phyloP scores from a whole-genome alignment of 1,140 invertebrate genomes.

The Neodiprion lecontei region DNA sequence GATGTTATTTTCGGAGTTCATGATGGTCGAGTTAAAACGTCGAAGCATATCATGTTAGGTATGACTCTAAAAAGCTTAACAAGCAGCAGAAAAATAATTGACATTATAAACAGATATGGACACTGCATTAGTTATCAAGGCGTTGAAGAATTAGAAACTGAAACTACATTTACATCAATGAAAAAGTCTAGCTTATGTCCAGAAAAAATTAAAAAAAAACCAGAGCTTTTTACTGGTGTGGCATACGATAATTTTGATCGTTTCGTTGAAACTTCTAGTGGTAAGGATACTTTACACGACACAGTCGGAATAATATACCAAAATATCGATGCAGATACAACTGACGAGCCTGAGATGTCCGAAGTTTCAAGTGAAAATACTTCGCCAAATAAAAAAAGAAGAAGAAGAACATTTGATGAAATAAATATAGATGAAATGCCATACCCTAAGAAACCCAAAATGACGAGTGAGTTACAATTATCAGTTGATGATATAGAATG shows the following conservation, averaged over 20 bases:
- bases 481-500: not conserved
- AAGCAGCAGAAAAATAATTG: slow-evolving; percentile 36
- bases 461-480: slow-evolving; percentile 25
- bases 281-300: too few species aligned
- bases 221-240: too few species aligned
- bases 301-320: too few species aligned
- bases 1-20: slow-evolving; percentile 33
- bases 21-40: slow-evolving; percentile 34
- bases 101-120: slow-evolving; percentile 33
- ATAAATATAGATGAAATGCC: slow-evolving; percentile 25
- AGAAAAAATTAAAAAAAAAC: too few species aligned
- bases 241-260: too few species aligned
- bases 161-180: slow-evolving; percentile 12
- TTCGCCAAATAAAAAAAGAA: slow-evolving; percentile 18
- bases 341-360: too few species aligned
- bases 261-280: too few species aligned
- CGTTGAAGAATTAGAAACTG: slow-evolving; percentile 33
- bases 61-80: slow-evolving; percentile 37
- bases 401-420: slow-evolving; percentile 28
- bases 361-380: not conserved
- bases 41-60: slow-evolving; percentile 38
- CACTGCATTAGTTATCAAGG: slow-evolving; percentile 32
- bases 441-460: slow-evolving; percentile 37
- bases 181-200: too few species aligned
- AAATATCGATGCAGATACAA: too few species aligned